Conservation (phyloP, 1,140 invertebrate genomes). For the Megalopta genalis region DNA sequence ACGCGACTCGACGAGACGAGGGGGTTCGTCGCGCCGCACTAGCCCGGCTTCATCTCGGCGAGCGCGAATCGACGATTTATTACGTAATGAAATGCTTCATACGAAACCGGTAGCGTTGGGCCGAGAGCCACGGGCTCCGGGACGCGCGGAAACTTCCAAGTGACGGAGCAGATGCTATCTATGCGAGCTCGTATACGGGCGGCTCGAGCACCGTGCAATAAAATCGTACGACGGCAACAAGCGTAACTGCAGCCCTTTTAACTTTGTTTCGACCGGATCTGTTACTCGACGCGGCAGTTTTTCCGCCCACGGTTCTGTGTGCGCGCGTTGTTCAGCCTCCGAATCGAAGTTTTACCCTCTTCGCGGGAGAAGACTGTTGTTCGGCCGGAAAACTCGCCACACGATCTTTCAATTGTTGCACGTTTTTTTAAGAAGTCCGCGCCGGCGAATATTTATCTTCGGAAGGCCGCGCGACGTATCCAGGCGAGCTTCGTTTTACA, state of each 20-base stretch:
- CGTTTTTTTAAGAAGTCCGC: no score
- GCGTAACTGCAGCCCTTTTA: constrained; percentile 43
- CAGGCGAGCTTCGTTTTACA: no score
- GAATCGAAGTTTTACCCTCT: no score
- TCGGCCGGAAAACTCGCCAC: no score
- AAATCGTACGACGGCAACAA: constrained; percentile 49
- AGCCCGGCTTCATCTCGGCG: constrained; percentile 5
- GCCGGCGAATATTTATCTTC: no score
- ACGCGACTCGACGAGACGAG: no score
- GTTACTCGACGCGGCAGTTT: constrained; percentile 17
- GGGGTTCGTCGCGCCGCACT: no score
- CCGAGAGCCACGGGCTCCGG: neutral
- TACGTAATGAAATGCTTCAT: constrained; percentile 41
- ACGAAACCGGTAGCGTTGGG: constrained; percentile 42
- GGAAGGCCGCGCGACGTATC: no score
- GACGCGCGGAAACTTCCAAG: constrained; percentile 44
- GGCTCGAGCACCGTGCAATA: constrained; percentile 59
- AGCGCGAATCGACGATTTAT: constrained; percentile 46
- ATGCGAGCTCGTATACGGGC: constrained; percentile 51
- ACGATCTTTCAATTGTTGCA: no score
- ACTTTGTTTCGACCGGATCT: constrained; percentile 50
- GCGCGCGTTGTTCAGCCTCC: no score
- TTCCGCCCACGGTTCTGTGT: neutral
- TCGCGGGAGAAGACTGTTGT: no score
- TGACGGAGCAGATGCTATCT: constrained; percentile 46